Base-by-base conservation (phyloP, 2,888 invertebrate species). In the Neoascia interrupta region DNA sequence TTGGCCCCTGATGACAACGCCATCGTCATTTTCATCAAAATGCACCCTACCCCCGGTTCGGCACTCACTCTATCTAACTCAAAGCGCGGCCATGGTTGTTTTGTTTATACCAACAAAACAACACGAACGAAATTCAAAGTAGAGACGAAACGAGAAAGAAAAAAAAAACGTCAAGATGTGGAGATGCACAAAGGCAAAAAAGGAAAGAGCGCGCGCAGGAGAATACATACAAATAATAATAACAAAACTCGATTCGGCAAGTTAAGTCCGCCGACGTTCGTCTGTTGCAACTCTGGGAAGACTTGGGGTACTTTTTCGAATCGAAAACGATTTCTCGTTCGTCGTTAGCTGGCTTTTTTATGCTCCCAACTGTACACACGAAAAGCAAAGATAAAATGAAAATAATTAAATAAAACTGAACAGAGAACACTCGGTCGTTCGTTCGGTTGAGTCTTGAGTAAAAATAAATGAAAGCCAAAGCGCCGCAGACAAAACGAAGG, bases 81-180 rank as follows among this genome's bases (percentile, higher is more conserved):
- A 45, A 41, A 54, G 45, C 41, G 63, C 47, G 69, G 58, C 72
- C 49, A 58, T 79, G 34, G 56, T 61, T 61, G 66, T 79, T 72
- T 76, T 76, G 76, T 76, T 76, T 81, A 81, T 53, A 83, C 83
- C 81, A 72, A 72, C 76, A 76, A 76, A 63, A 58, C 56, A 28
- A 41, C 41, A 75, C 53, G 41, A 54, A 66, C 34, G 21, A 39
- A 49, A 47, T n/a, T n/a, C n/a, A 18, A 51, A 60, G 72, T 16
- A 74, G 53, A 74, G 63, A 64, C 41, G 70, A 56, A 73, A 73
- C 51, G 41, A 60, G 47, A 45, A 66, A 45, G 26, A 41, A 54
- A 31, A 53, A 16, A 31, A 41, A 26, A 51, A 18, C 10, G 34
- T n/a, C 41, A 37, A 68, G 47, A 45, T 43, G 45, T 47, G 31